Conservation (phyloP, 64 coral and sea anemone species). For the Pocillopora damicornis region DNA sequence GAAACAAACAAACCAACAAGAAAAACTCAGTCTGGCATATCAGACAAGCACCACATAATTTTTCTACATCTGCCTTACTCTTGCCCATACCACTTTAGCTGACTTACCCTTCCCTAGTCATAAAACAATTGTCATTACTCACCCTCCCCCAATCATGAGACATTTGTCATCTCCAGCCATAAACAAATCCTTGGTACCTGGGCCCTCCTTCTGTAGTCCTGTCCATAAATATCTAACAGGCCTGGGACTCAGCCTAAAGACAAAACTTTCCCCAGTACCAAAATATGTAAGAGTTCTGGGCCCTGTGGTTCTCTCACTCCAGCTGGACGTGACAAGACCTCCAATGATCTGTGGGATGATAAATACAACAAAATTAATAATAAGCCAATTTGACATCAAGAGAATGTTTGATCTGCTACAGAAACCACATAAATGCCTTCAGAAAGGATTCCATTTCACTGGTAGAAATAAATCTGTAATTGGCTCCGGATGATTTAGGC, state of each 20-base stretch:
- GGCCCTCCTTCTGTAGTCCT: slow-evolving; percentile 3
- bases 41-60: too few relatives aligned
- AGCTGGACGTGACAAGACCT: slow-evolving; percentile 19
- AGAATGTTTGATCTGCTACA: too few relatives aligned
- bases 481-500: too few relatives aligned
- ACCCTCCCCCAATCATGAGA: slow-evolving; percentile 66
- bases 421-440: too few relatives aligned
- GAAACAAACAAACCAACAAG: too few relatives aligned
- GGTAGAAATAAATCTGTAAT: too few relatives aligned
- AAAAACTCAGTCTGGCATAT: too few relatives aligned
- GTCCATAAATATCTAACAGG: slow-evolving; percentile 37
- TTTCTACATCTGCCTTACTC: too few relatives aligned
- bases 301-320: slow-evolving; percentile 30
- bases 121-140: neutral
- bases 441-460: too few relatives aligned
- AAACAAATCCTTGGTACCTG: slow-evolving; percentile 29
- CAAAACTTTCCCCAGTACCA: slow-evolving; percentile 65
- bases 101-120: neutral
- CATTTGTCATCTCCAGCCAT: slow-evolving; percentile 56
- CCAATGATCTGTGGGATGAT: slow-evolving; percentile 25
- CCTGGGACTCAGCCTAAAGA: slow-evolving; percentile 39
- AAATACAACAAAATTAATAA: neutral
- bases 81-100: neutral
- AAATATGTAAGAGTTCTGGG: slow-evolving; percentile 48
- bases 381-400: too few relatives aligned